Evolutionary conservation across 2,888 invertebrate genomes (phyloP).

Genomic region (Carabus problematicus): DNA sequence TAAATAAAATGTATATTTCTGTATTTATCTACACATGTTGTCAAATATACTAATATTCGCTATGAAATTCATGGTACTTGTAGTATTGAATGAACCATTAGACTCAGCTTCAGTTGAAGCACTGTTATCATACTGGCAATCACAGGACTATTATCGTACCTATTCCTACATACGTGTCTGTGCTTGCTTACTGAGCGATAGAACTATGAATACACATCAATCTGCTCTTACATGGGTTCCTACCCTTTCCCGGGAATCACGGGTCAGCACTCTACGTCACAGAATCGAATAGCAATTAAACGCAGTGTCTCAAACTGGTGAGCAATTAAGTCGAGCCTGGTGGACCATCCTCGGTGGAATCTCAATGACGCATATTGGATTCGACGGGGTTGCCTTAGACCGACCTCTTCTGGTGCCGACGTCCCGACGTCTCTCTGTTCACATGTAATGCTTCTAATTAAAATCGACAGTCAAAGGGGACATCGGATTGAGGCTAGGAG

Average conservation of each 20-base stretch:
- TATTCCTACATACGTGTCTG: no score
- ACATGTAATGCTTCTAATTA: slow-evolving; percentile 36
- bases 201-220: no score
- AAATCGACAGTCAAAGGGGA: slow-evolving; percentile 31
- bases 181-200: no score
- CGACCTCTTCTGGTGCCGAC: slow-evolving; percentile 23
- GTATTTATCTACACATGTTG: no score
- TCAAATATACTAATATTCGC: no score
- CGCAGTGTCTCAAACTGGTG: slow-evolving; percentile 36
- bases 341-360: slow-evolving; percentile 35
- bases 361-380: slow-evolving; percentile 40
- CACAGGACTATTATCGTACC: no score
- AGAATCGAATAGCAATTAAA: slow-evolving; percentile 42
- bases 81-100: no score
- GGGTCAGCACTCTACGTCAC: slow-evolving; percentile 24
- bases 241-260: background rate
- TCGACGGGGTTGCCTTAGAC: background rate
- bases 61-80: no score
- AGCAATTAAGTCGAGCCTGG: slow-evolving; percentile 36
- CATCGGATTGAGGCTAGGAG: background rate
- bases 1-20: no score
- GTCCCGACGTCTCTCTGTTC: slow-evolving; percentile 17
- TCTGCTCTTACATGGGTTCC: no score
- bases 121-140: no score
- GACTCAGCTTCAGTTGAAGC: no score